phyloP scores from a whole-genome alignment of 37 sponge, comb jelly and placozoan genomes.

The Tethya wilhelma region DNA sequence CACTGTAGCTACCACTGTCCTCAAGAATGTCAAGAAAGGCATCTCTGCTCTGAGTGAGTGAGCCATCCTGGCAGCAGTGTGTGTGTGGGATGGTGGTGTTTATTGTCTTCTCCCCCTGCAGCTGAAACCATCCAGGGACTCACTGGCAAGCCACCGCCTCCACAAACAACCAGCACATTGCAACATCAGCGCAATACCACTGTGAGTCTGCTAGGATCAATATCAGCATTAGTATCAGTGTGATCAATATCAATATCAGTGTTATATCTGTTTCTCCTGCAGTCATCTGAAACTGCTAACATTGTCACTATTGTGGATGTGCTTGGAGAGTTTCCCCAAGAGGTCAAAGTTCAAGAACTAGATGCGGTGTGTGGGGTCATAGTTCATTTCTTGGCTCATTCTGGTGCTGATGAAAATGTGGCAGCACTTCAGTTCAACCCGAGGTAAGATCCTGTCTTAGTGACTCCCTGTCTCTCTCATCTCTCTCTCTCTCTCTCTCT shows the following conservation, averaged over 20 bases:
- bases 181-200: too few relatives aligned
- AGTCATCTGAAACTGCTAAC: too few relatives aligned
- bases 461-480: not conserved
- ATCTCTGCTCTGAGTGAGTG: conserved; percentile 63
- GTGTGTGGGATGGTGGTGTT: not conserved
- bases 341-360: conserved; percentile 65
- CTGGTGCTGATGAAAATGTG: conserved; percentile 37
- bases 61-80: not conserved
- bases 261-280: too few relatives aligned
- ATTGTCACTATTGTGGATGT: not conserved
- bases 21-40: conserved; percentile 77
- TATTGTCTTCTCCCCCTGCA: not conserved
- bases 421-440: conserved; percentile 80
- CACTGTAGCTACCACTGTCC: conserved; percentile 77
- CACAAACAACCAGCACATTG: not conserved
- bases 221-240: too few relatives aligned
- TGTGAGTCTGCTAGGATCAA: too few relatives aligned
- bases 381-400: conserved; percentile 87
- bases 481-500: not conserved
- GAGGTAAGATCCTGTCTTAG: conserved; percentile 44
- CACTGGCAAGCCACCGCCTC: conserved; percentile 28
- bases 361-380: conserved; percentile 67
- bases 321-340: not conserved
- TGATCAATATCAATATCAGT: too few relatives aligned
- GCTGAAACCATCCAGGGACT: conserved; percentile 63